Evolutionary conservation across 2,113 vertebrate genomes (phyloP).

Genomic region (Tragelaphus strepsiceros): DNA sequence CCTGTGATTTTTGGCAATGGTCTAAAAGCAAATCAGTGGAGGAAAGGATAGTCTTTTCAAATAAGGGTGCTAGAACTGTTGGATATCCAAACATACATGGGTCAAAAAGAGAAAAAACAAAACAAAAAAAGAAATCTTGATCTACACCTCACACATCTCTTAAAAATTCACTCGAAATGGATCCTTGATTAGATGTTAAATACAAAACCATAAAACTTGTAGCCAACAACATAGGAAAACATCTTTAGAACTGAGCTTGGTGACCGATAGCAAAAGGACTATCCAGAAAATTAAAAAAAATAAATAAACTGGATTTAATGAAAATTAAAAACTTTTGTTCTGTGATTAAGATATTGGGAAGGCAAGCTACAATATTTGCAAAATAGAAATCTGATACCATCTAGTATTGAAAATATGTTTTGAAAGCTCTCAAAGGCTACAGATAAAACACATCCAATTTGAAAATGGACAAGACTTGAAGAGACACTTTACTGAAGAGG

Average conservation of each 20-base stretch:
- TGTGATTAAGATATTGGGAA: neutral
- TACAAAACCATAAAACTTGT: neutral
- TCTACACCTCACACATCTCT: neutral
- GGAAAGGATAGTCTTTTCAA: neutral
- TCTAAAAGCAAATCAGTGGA: neutral
- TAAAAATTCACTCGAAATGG: neutral
- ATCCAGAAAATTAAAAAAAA: neutral
- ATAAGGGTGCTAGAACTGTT: neutral
- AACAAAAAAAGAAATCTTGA: neutral
- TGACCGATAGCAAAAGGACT: neutral
- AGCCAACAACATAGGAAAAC: neutral
- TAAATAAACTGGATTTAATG: neutral
- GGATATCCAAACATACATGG: neutral
- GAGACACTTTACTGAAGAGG: neutral
- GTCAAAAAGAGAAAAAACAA: neutral
- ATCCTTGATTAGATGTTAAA: neutral
- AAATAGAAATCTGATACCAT: neutral
- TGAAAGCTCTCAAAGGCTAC: neutral
- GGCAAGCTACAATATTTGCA: neutral
- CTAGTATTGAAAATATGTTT: neutral
- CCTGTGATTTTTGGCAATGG: neutral
- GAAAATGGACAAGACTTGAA: neutral
- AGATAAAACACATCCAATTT: neutral
- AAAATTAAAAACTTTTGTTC: neutral
- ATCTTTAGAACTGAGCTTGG: neutral